These are phyloP conservation scores for Stegostoma tigrinum DNA, from an alignment of 2,113 vertebrate species.

Conservation along the genomic window DNA sequence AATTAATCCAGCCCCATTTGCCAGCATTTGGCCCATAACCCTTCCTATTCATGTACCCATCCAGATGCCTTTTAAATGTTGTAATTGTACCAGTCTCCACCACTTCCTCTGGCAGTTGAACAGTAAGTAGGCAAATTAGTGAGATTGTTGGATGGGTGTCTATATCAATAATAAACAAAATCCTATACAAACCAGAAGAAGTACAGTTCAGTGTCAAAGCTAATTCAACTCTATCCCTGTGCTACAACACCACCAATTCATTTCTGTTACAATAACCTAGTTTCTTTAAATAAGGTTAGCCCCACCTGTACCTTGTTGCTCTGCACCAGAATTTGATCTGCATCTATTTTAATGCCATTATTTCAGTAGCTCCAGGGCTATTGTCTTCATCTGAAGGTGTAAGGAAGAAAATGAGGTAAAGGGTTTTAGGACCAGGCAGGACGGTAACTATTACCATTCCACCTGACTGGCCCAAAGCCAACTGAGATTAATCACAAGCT, in stretches of 20 bases:
- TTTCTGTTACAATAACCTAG: not conserved
- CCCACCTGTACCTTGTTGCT: too few species aligned
- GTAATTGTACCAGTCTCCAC: too few species aligned
- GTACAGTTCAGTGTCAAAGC: not conserved
- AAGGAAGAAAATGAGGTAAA: not conserved
- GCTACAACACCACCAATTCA: not conserved
- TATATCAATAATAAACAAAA: not conserved
- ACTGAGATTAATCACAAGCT: not conserved
- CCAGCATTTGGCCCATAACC: too few species aligned
- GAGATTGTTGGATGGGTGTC: too few species aligned
- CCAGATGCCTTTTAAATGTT: too few species aligned
- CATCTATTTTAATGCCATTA: not conserved
- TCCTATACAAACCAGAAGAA: not conserved
- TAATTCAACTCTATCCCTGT: not conserved
- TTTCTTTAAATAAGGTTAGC: not conserved
- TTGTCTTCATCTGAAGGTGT: not conserved
- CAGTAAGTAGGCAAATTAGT: not conserved
- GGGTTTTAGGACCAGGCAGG: not conserved
- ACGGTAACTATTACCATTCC: not conserved
- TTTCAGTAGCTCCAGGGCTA: too few species aligned
- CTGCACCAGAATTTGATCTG: not conserved
- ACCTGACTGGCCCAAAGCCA: not conserved
- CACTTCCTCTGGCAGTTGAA: not conserved
- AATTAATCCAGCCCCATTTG: too few species aligned
- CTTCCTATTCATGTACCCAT: too few species aligned